Evolutionary conservation across 2,888 invertebrate species (phyloP).

Genomic region (Nebria salina): DNA sequence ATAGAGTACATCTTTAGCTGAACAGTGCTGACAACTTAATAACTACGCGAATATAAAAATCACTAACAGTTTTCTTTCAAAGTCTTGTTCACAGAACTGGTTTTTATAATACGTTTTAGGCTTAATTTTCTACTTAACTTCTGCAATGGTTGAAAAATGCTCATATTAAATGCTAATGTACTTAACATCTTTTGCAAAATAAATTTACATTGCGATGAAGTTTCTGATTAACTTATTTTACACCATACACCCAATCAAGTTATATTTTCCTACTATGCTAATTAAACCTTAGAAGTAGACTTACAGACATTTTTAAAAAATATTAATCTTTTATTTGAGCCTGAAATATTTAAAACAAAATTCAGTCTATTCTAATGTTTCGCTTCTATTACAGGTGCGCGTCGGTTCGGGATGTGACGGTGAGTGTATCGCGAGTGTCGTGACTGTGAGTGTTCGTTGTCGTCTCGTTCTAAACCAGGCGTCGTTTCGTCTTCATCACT

Average conservation of each 20-base stretch:
- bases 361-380: not conserved
- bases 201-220: not conserved
- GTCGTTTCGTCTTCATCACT: not conserved
- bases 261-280: not conserved
- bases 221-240: not conserved
- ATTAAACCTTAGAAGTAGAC: not conserved
- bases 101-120: conserved; percentile 27
- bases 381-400: conserved; percentile 35
- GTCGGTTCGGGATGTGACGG: conserved; percentile 24
- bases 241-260: not conserved
- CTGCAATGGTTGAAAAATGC: conserved; percentile 10
- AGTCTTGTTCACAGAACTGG: conserved; percentile 26
- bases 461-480: conserved; percentile 1
- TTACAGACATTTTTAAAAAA: too few relatives aligned
- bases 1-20: conserved; percentile 2
- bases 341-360: not conserved
- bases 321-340: too few relatives aligned
- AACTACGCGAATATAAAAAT: conserved; percentile 27
- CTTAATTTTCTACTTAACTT: conserved; percentile 27
- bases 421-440: conserved; percentile 32
- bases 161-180: conserved; percentile 30
- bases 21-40: conserved; percentile 39
- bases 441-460: conserved; percentile 27
- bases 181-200: conserved; percentile 12
- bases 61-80: conserved; percentile 14